A percentile compares a stretch with the other conserved stretches of the same genome.
phyloP scores from a whole-genome alignment of 2,888 invertebrate genomes.

The Tetanocera ferruginea region DNA sequence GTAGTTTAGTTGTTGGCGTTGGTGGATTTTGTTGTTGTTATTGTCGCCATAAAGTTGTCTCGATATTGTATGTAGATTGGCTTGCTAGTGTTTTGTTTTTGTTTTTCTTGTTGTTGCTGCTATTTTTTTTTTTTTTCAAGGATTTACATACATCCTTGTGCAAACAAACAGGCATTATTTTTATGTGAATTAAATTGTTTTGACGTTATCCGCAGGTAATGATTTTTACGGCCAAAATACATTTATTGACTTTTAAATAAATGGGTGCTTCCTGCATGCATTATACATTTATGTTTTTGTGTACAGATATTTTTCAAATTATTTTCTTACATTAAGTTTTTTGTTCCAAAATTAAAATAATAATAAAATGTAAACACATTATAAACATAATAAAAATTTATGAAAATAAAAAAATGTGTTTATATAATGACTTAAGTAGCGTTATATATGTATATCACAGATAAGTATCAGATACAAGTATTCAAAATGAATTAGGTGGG shows the following conservation, averaged over 20 bases:
- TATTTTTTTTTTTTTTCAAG: not conserved
- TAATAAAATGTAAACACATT: too few species aligned
- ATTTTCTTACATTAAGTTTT: too few species aligned
- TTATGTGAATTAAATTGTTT: not conserved
- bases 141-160: too few species aligned
- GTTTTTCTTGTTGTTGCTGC: not conserved
- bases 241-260: not conserved
- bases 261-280: not conserved
- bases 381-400: too few species aligned
- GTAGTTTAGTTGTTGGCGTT: not conserved
- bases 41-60: not conserved
- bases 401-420: too few species aligned
- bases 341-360: too few species aligned
- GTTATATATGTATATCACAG: too few species aligned
- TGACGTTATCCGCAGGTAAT: not conserved
- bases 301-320: too few species aligned
- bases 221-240: constrained; percentile 4
- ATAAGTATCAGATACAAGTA: too few species aligned
- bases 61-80: not conserved
- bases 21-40: not conserved
- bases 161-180: not conserved
- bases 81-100: not conserved
- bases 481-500: too few species aligned
- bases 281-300: too few species aligned
- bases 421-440: too few species aligned